Conservation (phyloP, 2,888 invertebrate species). For the Camptogramma bilineatum region DNA sequence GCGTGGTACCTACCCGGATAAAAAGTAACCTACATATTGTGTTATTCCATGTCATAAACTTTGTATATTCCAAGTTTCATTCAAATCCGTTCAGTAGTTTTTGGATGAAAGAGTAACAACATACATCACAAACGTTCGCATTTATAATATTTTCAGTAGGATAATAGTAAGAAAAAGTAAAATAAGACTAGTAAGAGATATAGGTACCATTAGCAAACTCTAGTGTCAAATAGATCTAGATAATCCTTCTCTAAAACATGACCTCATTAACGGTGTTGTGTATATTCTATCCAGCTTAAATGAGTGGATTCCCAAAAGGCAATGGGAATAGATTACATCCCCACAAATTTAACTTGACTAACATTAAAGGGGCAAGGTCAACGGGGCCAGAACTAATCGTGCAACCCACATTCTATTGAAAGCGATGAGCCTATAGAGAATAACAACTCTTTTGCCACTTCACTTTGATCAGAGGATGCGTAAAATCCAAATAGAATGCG, state of each 20-base stretch:
- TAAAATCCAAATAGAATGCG: constrained; percentile 22
- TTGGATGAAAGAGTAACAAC: no score
- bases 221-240: neutral
- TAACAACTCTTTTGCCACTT: constrained; percentile 27
- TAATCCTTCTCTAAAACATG: constrained; percentile 14
- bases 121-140: no score
- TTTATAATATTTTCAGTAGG: no score
- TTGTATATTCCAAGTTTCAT: no score
- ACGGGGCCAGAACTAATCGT: constrained; percentile 28
- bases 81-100: no score
- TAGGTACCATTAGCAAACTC: neutral
- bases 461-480: constrained; percentile 25
- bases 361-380: constrained; percentile 28
- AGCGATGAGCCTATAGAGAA: constrained; percentile 27
- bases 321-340: constrained; percentile 28
- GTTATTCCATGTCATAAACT: no score
- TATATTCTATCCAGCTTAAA: constrained; percentile 20
- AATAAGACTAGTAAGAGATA: neutral
- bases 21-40: no score
- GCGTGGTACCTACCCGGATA: no score
- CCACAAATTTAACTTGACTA: constrained; percentile 29
- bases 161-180: no score
- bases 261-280: constrained; percentile 21
- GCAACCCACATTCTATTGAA: constrained; percentile 28
- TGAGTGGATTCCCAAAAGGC: constrained; percentile 26